Percentiles rank a stretch among this genome's conserved stretches.
phyloP scores from a whole-genome alignment of 92 coral and sea anemone species.

The Porites divaricata region DNA sequence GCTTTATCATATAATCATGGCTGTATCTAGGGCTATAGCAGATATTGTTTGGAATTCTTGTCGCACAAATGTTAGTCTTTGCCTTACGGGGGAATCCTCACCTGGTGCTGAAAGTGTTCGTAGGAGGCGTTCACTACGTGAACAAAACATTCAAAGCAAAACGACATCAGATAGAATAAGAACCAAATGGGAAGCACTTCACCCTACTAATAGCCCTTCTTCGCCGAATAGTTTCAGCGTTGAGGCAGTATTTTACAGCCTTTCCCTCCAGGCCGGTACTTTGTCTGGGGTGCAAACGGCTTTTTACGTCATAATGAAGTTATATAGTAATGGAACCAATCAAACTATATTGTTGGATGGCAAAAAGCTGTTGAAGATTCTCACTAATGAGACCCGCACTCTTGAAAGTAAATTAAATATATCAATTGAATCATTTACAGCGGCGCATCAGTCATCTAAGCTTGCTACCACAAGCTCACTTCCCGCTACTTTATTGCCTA shows the following conservation, averaged over 20 bases:
- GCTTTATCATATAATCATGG: slow-evolving; percentile 26
- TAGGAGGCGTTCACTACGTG: slow-evolving; percentile 15
- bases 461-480: background rate
- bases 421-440: slow-evolving; percentile 61
- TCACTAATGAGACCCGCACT: slow-evolving; percentile 53
- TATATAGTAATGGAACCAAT: slow-evolving; percentile 53
- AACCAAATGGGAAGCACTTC: slow-evolving; percentile 45
- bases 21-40: slow-evolving; percentile 18
- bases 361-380: slow-evolving; percentile 51
- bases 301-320: slow-evolving; percentile 68
- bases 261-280: slow-evolving; percentile 47
- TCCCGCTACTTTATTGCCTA: background rate
- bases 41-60: slow-evolving; percentile 55
- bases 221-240: slow-evolving; percentile 30
- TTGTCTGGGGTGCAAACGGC: slow-evolving; percentile 56
- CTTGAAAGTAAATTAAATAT: slow-evolving; percentile 67
- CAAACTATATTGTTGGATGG: slow-evolving; percentile 65
- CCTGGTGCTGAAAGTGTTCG: background rate
- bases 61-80: slow-evolving; percentile 33
- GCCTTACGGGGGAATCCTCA: background rate
- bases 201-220: slow-evolving; percentile 1
- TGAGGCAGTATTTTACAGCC: slow-evolving; percentile 67
- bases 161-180: background rate
- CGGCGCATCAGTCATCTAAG: slow-evolving; percentile 25
- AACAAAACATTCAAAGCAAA: background rate